Base-by-base conservation (phyloP, 2,797 vertebrate genomes). In the Hoplostethus atlanticus region DNA sequence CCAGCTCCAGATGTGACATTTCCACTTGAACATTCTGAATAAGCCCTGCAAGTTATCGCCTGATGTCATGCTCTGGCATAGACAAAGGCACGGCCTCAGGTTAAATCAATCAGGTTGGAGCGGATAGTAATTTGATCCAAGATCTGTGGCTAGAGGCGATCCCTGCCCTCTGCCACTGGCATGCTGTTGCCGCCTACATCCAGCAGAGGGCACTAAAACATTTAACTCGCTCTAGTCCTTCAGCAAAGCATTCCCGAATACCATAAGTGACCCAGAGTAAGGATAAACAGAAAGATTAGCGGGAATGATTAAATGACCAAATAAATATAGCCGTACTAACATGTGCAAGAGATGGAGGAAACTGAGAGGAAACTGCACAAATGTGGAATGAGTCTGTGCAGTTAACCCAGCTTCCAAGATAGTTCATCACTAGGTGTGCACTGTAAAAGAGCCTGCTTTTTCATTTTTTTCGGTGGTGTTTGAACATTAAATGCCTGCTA, bases 201-300 rank as follows among this genome's bases (percentile, higher is more conserved):
- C 93, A 91, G 77, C 65, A 89, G 92, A 81, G 76, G 89, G 75
- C 60, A 12, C 77, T 69, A 65, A 30, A 74, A 51, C 2, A 52
- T 60, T 64, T 17, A 11, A 11, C 40, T 77, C 62, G 31, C 13
- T 40, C 46, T n/a, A 55, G 12, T 16, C 1, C 21, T 17, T 6
- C 6, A 36, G 15, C 17, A 59, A 46, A 56, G 55, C 4, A 9
- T 36, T 61, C 25, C 28, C 64, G 10, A 10, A 16, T 28, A 34
- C n/a, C 11, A 52, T 5, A 36, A 36, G 31, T 21, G n/a, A 28
- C 3, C 12, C 59, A 21, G 54, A 47, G 13, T 48, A 38, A 61
- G 59, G 38, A 53, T 42, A 31, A 58, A 47, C 21, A 58, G 16
- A 56, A 64, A 34, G 21, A 79, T 46, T 58, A 50, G 60, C 31